Conservation (phyloP, 2,113 vertebrate genomes). For the Sebastes schlegelii region DNA sequence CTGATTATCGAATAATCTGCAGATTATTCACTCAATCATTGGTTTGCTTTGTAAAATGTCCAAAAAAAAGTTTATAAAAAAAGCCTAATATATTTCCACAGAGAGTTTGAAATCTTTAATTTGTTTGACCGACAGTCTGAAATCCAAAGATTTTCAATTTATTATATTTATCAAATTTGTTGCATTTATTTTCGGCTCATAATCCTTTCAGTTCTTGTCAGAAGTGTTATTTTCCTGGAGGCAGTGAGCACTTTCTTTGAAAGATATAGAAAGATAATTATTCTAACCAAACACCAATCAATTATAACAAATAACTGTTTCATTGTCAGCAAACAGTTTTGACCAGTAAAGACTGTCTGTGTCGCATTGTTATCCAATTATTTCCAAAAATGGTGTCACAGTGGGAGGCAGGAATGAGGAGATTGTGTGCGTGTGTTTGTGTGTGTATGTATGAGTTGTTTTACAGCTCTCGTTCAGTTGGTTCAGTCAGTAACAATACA, state of each 20-base stretch:
- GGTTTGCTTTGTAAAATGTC: neutral
- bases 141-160: neutral
- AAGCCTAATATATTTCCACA: neutral
- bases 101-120: neutral
- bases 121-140: neutral
- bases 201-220: neutral
- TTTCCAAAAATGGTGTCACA: slow-evolving; percentile 27
- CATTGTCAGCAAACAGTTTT: slow-evolving; percentile 20
- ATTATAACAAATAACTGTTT: neutral
- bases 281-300: neutral
- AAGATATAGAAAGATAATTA: neutral
- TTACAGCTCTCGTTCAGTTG: slow-evolving; percentile 14
- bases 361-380: slow-evolving; percentile 40
- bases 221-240: neutral
- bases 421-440: slow-evolving; percentile 1
- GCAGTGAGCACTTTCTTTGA: neutral
- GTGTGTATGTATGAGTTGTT: slow-evolving; percentile 2
- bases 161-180: neutral
- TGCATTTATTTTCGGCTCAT: neutral
- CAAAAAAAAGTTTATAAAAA: neutral
- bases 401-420: slow-evolving; percentile 22
- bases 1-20: neutral
- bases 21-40: neutral
- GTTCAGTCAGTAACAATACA: slow-evolving; percentile 41
- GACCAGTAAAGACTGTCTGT: slow-evolving; percentile 8